Base-by-base conservation (phyloP, 1,140 invertebrate genomes). In the Drosophila pseudoananassae region DNA sequence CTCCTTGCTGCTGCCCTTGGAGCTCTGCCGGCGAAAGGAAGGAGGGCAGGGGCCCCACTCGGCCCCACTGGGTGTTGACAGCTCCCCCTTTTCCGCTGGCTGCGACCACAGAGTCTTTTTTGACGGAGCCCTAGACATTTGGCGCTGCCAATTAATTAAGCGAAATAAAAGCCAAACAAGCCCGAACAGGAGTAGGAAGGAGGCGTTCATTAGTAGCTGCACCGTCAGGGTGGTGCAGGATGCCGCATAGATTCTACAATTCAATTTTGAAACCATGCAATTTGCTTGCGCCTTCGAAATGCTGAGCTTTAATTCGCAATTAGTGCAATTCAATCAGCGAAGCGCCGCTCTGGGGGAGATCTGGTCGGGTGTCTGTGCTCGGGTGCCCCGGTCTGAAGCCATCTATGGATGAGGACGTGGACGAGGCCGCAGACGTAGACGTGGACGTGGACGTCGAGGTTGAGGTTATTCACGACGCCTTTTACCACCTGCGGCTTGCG, bases 401-500 rank as follows among this genome's bases (percentile, higher is more conserved):
- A 27, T 6, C 58, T 33, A 38, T 31, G 43, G 50, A 38, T 36
- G 10, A 36, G 33, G 33, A 36, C 33, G 25, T 17, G 12, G 64
- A 40, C 51, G 43, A 9, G 43, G 43, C 20, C 8, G 43, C 6
- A 17, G 15, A 20, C 15, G 14, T 33, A 9, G 31, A 33, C 29
- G 43, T 25, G 14, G 63, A 40, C 51, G 51, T 20, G 43, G 43
- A 45, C 43, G 43, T 17, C 9, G 43, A 20, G 29, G 17, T 29
- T 50, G 52, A 33, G 69, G 49, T 33, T 58, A 79, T 54, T 20
- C 47, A 45, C 56, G 50, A 69, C 58, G 61, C 50, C 72, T 77
- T 79, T 90, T 90, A 90, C 87, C 87, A 90, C 87, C 87, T 90
- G 87, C 87, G 87, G 87, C 87, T 85, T 54, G 78, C 81, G 64